These are phyloP conservation scores for Melanotaenia pygmaea DNA, from an alignment of 2,797 vertebrate species.

Conservation along the genomic window DNA sequence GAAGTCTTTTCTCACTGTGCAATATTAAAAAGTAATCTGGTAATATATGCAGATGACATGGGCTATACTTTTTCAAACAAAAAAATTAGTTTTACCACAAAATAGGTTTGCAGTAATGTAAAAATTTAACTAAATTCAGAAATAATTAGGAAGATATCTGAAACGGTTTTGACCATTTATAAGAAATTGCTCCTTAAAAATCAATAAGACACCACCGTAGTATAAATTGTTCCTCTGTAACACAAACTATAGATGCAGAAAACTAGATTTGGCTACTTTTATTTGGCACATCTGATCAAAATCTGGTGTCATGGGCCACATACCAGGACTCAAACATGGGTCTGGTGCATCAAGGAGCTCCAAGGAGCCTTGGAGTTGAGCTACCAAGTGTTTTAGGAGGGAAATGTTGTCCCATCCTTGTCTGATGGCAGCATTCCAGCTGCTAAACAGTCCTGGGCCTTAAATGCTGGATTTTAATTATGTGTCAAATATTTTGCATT, in stretches of 20 bases:
- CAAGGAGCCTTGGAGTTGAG: no score
- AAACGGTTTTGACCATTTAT: no score
- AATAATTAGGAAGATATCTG: no score
- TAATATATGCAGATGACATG: background rate
- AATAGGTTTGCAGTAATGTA: background rate
- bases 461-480: no score
- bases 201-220: background rate
- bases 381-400: no score
- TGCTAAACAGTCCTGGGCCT: no score
- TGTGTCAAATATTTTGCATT: no score
- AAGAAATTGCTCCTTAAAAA: background rate
- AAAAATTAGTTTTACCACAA: background rate
- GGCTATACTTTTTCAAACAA: background rate
- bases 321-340: no score
- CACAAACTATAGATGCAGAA: background rate
- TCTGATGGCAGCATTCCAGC: no score
- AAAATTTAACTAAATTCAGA: background rate
- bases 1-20: background rate
- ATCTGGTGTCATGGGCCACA: no score
- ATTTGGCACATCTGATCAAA: background rate
- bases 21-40: background rate
- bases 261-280: background rate
- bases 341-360: no score
- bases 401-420: no score
- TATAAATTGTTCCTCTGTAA: background rate